These are phyloP conservation scores for Pygoscelis adeliae DNA, from an alignment of 2,113 vertebrate species.

Conservation along the genomic window DNA sequence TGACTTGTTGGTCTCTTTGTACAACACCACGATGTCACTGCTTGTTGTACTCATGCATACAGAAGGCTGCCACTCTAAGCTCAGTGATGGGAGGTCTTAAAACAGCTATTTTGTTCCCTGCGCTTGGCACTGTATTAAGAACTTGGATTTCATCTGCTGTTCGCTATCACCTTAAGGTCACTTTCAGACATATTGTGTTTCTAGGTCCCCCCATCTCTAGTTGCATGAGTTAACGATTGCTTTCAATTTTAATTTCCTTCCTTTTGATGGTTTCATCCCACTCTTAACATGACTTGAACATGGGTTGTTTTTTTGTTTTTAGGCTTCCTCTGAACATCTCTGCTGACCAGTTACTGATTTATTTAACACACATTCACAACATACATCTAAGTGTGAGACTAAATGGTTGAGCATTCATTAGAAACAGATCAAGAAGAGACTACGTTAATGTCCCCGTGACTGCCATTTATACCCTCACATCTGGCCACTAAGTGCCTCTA, in stretches of 20 bases:
- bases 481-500: constrained; percentile 26
- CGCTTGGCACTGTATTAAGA: not conserved
- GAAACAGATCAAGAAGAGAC: constrained; percentile 19
- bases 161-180: not conserved
- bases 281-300: not conserved
- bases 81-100: not conserved
- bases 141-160: not conserved
- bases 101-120: not conserved
- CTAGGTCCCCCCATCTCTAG: not conserved
- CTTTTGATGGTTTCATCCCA: constrained; percentile 15
- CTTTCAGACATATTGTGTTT: not conserved
- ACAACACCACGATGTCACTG: not conserved
- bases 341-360: not conserved
- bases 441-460: not conserved
- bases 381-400: not conserved
- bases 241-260: constrained; percentile 54
- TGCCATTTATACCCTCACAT: constrained; percentile 2
- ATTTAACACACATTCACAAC: not conserved
- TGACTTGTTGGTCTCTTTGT: not conserved
- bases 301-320: not conserved
- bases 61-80: not conserved
- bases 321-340: not conserved
- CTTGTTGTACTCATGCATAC: not conserved
- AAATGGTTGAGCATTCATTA: not conserved
- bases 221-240: not conserved